These are phyloP conservation scores for Dyspetes luteomarginatus DNA, from an alignment of 2,888 invertebrate species.

Conservation along the genomic window DNA sequence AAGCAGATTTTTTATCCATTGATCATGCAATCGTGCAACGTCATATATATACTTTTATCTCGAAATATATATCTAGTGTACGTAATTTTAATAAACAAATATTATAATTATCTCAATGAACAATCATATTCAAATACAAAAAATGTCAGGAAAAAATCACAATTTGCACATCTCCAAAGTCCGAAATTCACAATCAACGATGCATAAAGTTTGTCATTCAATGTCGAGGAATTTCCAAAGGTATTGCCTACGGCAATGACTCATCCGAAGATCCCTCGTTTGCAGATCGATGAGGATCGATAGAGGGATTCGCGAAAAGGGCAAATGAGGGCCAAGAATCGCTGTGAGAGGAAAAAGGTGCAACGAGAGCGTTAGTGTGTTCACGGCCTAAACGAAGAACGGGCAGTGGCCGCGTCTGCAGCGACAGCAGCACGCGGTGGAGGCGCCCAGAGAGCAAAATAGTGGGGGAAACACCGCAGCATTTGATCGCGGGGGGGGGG, in stretches of 20 bases:
- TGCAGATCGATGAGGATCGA: conserved; percentile 1
- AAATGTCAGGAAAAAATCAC: no score
- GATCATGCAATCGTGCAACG: no score
- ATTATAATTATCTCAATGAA: no score
- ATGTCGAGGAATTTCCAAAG: conserved; percentile 50
- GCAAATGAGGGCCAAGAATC: conserved; percentile 20
- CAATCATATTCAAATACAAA: no score
- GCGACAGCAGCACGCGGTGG: conserved; percentile 52
- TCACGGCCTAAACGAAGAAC: conserved; percentile 51
- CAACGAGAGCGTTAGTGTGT: not conserved
- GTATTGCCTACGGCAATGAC: conserved; percentile 47
- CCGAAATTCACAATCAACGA: no score
- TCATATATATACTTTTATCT: no score
- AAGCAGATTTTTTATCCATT: no score
- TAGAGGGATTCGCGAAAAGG: conserved; percentile 37
- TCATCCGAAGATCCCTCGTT: conserved; percentile 43
- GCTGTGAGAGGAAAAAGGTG: not conserved
- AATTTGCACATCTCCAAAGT: no score
- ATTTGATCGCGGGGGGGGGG: conserved; percentile 62
- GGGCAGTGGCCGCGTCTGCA: conserved; percentile 50
- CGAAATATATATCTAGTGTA: no score
- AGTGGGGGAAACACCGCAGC: conserved; percentile 52
- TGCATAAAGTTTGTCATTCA: not conserved
- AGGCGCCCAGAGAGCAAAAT: conserved; percentile 50
- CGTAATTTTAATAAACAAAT: no score